Evolutionary conservation across 1,140 invertebrate species (phyloP), one percentile per base, ranked within the genome.

Genomic region (Brachionus koreanus): DNA sequence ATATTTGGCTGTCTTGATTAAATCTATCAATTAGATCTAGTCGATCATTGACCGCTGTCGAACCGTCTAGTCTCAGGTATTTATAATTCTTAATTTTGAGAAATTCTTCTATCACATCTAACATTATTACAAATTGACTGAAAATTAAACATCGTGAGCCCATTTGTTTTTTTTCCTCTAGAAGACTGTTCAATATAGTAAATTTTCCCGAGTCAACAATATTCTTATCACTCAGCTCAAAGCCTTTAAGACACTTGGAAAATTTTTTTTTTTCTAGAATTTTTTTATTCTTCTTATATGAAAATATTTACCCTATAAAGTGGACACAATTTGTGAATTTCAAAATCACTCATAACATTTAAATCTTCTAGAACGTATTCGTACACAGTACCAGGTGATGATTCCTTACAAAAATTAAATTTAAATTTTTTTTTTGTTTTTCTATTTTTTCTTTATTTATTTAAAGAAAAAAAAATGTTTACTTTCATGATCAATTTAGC

Each of bases 51-150:
- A 88, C 87, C 7, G 87, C 86, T 35, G 88, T 89, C 10, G 84
- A 84, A 3, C 89, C 89, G 84, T 89, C 89, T 5, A 89, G 84
- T 63, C 88, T 83, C 49, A 88, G 16, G 82, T 86, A 89, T 33
- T 84, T 85, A 84, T 87, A 85, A 23, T 67, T 82, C 29, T 83
- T 72, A 16, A 74, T 37, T n/a, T 74, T 82, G 16, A 83, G 12
- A 84, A 85, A 89, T 9, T 85, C 85, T 83, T 89, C 87, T 43
- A 89, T 81, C 83, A 98, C 91, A 87, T 97, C 94, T 85, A 98
- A 90, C 89, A 97, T 91, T 90, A 95, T 94, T 3, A 94, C 93
- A 88, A 97, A 97, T 90, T 98, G 95, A 86, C 94, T 96, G 89
- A 98, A 98, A 63, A 98, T 91, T 65, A 98, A 89, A 37, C 96